Evolutionary conservation across 2,113 vertebrate genomes (phyloP).

Genomic region (Eolophus roseicapilla): DNA sequence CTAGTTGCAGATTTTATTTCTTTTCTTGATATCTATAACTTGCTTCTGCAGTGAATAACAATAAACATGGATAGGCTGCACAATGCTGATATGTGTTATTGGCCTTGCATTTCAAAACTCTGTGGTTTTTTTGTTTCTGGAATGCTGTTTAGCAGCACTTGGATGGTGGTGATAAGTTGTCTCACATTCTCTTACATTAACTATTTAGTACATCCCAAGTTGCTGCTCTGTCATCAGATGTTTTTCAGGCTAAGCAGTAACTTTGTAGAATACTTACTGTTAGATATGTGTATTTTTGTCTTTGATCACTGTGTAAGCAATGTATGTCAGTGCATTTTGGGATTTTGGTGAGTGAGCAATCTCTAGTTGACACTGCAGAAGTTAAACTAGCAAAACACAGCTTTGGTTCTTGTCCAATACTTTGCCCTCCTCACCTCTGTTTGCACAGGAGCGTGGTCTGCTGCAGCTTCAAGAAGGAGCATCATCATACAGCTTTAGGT

Average conservation of each 20-base stretch:
- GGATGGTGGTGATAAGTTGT: neutral
- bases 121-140: neutral
- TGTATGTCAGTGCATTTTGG: neutral
- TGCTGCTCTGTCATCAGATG: neutral
- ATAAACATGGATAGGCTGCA: neutral
- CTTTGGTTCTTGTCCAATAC: neutral
- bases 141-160: neutral
- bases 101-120: neutral
- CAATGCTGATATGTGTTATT: neutral
- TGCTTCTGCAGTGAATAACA: neutral
- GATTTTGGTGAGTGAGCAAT: neutral
- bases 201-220: neutral
- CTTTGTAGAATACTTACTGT: neutral
- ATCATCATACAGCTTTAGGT: constrained; percentile 86
- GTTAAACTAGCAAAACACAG: neutral
- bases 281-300: neutral
- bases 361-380: neutral
- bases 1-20: neutral
- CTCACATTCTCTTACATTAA: neutral
- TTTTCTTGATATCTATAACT: neutral
- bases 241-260: neutral
- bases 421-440: neutral
- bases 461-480: constrained; percentile 92
- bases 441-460: constrained; percentile 90
- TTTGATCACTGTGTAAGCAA: neutral